Conservation (phyloP, 2,888 invertebrate species). For the Onchidella celtica region DNA sequence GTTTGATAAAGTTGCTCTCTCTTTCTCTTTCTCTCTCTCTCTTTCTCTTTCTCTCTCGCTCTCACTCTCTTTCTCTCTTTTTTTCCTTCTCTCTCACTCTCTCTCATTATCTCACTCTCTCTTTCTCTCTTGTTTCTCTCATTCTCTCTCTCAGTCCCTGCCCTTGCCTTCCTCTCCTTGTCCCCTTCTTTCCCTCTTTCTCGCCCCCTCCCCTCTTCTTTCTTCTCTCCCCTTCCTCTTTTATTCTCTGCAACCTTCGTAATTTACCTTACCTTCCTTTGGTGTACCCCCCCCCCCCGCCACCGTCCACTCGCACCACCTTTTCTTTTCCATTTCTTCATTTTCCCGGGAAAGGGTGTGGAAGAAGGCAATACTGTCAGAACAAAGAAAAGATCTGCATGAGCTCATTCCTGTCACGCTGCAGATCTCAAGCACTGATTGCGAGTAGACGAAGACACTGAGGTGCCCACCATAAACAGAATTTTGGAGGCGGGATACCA, state of each 20-base stretch:
- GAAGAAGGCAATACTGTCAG: too few species aligned
- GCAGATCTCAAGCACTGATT: too few species aligned
- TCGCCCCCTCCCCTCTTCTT: neutral
- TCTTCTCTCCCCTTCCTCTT: neutral
- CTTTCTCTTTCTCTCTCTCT: neutral
- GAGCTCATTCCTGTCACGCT: too few species aligned
- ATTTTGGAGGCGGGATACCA: too few species aligned
- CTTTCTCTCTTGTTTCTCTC: neutral
- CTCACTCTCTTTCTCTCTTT: neutral
- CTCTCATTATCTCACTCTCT: neutral
- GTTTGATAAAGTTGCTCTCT: neutral
- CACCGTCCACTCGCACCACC: too few species aligned
- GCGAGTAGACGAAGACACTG: too few species aligned
- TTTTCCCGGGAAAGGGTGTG: too few species aligned
- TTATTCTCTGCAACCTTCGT: neutral
- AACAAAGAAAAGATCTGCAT: too few species aligned
- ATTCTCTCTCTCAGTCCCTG: neutral
- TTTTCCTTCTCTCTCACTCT: neutral
- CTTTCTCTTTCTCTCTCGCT: conserved; percentile 5
- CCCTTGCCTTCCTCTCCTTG: neutral
- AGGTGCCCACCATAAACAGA: too few species aligned
- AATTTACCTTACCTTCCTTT: too few species aligned
- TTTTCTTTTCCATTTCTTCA: too few species aligned
- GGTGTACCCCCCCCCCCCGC: too few species aligned
- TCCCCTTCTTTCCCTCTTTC: neutral